These are phyloP conservation scores for Tetramorium alpestre DNA, from an alignment of 1,140 invertebrate species.

Conservation along the genomic window DNA sequence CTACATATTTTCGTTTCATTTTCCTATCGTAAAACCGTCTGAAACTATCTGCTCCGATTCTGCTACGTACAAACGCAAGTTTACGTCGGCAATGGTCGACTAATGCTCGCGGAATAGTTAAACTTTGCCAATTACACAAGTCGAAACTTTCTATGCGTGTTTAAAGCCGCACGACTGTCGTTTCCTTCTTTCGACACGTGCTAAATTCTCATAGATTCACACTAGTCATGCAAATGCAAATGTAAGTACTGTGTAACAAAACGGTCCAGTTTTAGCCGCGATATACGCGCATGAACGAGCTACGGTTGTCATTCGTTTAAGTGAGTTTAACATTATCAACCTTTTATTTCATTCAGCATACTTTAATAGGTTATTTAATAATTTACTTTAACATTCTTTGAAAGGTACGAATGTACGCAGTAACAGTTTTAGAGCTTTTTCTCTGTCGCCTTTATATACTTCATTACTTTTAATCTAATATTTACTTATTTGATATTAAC, in stretches of 20 bases:
- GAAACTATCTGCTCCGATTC: constrained; percentile 1
- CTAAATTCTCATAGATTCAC: constrained; percentile 5
- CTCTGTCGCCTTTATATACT: too few relatives aligned
- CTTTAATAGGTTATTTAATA: background rate
- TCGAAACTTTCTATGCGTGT: constrained; percentile 45
- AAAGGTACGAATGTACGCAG: background rate
- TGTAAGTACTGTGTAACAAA: background rate
- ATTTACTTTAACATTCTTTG: background rate
- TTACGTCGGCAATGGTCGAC: background rate
- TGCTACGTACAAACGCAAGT: constrained; percentile 8
- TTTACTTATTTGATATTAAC: background rate
- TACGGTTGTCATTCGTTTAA: background rate
- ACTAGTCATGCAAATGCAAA: background rate
- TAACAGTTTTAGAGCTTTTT: background rate
- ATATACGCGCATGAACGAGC: background rate
- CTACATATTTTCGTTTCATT: background rate
- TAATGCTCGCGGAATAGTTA: constrained; percentile 4
- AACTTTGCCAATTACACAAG: constrained; percentile 62
- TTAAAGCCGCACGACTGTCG: background rate
- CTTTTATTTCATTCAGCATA: background rate
- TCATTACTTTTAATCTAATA: background rate
- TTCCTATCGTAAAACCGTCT: background rate
- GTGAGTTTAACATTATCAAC: background rate
- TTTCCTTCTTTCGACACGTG: constrained; percentile 25
- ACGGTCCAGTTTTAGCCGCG: background rate